phyloP scores from a whole-genome alignment of 2,113 vertebrate genomes.

The Lamprologus ornatipinnis region DNA sequence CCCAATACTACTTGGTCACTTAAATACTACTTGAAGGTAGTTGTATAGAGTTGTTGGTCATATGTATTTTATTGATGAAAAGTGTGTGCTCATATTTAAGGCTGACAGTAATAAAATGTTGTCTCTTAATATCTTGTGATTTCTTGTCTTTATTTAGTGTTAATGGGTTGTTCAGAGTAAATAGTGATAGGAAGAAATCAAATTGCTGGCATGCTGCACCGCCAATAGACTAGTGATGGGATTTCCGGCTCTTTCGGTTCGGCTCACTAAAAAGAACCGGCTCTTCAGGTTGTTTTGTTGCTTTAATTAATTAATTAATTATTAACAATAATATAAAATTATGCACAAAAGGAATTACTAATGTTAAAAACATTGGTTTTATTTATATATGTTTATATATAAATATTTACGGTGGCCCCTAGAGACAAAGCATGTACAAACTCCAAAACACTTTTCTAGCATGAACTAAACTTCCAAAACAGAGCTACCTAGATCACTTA shows the following conservation, averaged over 20 bases:
- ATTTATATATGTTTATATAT: not conserved
- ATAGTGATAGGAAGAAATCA: not conserved
- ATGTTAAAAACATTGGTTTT: not conserved
- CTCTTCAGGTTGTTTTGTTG: not conserved
- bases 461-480: too few relatives aligned
- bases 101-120: conserved; percentile 77
- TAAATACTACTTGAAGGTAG: not conserved
- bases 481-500: too few relatives aligned
- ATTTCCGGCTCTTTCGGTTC: not conserved
- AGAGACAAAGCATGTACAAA: too few relatives aligned
- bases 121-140: conserved; percentile 49
- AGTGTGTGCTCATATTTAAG: conserved; percentile 77
- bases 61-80: conserved; percentile 72
- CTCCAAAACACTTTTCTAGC: too few relatives aligned
- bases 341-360: not conserved
- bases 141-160: not conserved
- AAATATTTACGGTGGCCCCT: too few relatives aligned
- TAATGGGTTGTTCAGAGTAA: not conserved
- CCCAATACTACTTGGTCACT: not conserved
- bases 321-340: not conserved
- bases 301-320: not conserved
- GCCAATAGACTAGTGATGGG: not conserved
- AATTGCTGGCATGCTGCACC: not conserved
- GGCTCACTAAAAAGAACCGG: not conserved
- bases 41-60: conserved; percentile 68